Conservation (phyloP, 2,797 vertebrate genomes). For the Falco novaeseelandiae region DNA sequence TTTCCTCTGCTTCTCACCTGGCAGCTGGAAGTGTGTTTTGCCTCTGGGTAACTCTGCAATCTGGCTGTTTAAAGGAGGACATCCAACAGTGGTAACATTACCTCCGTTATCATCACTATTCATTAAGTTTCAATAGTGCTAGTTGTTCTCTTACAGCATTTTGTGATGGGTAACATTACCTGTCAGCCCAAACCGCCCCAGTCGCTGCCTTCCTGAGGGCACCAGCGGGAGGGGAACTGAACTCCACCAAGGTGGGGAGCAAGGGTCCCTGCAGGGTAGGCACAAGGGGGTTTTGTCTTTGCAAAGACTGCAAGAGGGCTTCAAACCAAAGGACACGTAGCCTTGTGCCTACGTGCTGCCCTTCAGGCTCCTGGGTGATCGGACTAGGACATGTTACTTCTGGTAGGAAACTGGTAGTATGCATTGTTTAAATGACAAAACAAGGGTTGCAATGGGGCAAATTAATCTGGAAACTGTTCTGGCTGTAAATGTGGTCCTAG, state of each 20-base stretch:
- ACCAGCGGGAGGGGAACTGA: not conserved
- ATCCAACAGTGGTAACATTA: not conserved
- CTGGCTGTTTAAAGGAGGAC: not conserved
- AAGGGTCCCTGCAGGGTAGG: not conserved
- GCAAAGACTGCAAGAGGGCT: not conserved
- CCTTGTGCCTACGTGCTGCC: not conserved
- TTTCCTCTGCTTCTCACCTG: not conserved
- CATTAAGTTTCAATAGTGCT: not conserved
- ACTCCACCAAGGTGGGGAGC: accelerated
- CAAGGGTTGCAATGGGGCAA: not conserved
- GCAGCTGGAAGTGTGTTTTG: not conserved
- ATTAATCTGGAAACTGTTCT: not conserved
- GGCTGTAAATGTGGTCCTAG: not conserved
- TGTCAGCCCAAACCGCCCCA: not conserved
- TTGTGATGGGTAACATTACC: not conserved
- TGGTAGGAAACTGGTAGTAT: not conserved
- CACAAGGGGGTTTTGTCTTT: not conserved
- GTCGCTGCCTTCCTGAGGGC: not conserved
- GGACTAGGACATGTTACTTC: not conserved
- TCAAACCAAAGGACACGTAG: not conserved
- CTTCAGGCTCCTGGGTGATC: not conserved
- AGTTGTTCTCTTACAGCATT: not conserved
- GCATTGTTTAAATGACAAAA: not conserved
- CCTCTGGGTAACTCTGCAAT: not conserved
- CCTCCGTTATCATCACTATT: not conserved